These are phyloP conservation scores for Microplitis manilae DNA, from an alignment of 2,888 invertebrate genomes.

Conservation along the genomic window DNA sequence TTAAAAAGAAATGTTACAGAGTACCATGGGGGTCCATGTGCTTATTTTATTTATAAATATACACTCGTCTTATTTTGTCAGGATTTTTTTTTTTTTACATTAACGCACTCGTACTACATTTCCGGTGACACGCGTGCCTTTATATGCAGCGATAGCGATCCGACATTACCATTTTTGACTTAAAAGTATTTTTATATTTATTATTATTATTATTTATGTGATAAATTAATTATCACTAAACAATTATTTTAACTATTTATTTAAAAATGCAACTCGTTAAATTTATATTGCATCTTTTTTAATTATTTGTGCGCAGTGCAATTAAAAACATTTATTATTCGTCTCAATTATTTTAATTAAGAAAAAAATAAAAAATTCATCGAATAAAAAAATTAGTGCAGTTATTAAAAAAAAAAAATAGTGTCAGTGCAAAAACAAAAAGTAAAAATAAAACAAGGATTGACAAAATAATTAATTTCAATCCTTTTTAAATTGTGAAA, in stretches of 20 bases:
- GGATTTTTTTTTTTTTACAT: slow-evolving; percentile 2
- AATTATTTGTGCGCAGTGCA: slow-evolving; percentile 7
- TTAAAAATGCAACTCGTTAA: not conserved
- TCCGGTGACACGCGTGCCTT: slow-evolving; percentile 61
- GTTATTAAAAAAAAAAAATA: not conserved
- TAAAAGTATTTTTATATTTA: slow-evolving; percentile 27
- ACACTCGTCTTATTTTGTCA: not conserved
- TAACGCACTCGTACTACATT: slow-evolving; percentile 41
- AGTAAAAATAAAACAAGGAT: slow-evolving; percentile 49
- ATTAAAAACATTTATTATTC: not conserved
- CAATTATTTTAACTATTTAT: not conserved
- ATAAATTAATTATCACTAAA: not conserved
- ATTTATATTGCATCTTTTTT: not conserved
- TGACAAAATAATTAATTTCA: slow-evolving; percentile 60
- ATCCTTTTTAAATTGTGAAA: slow-evolving; percentile 44
- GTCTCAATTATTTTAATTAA: no score
- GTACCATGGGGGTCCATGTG: slow-evolving; percentile 2
- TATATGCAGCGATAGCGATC: slow-evolving; percentile 44
- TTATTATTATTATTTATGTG: slow-evolving; percentile 17
- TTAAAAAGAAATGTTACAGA: not conserved
- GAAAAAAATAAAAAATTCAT: no score
- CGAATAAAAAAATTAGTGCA: no score
- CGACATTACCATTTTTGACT: slow-evolving; percentile 54
- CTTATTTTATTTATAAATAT: not conserved
- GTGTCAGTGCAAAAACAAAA: slow-evolving; percentile 21